phyloP scores from a whole-genome alignment of 2,113 vertebrate species.

The Hipposideros armiger region DNA sequence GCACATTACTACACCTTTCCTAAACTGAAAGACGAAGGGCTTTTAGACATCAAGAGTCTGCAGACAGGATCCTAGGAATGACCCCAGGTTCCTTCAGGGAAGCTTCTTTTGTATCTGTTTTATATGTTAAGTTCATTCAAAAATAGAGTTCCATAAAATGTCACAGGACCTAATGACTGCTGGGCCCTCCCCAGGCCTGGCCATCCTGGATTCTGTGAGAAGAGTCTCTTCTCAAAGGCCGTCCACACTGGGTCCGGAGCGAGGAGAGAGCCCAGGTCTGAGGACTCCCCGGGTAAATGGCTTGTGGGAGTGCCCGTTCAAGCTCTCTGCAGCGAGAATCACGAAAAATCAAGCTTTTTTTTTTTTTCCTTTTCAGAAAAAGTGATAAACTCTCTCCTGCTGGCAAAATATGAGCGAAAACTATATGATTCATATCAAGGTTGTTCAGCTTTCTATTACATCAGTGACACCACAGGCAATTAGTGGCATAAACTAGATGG shows the following conservation, averaged over 20 bases:
- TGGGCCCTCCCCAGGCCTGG: not conserved
- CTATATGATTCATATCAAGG: not conserved
- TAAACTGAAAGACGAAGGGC: not conserved
- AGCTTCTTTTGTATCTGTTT: not conserved
- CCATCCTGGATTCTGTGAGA: not conserved
- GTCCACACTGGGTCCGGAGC: not conserved
- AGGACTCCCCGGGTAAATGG: not conserved
- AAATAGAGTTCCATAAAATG: not conserved
- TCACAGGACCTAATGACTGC: not conserved
- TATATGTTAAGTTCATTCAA: not conserved
- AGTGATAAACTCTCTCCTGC: not conserved
- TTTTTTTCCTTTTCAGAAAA: not conserved
- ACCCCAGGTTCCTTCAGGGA: not conserved
- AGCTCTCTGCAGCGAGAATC: not conserved
- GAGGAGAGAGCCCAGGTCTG: not conserved
- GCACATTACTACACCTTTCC: not conserved
- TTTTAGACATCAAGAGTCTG: not conserved
- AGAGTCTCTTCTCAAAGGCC: not conserved
- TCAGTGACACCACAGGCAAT: not conserved
- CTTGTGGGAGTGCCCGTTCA: not conserved
- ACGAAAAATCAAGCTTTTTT: not conserved
- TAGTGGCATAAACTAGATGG: not conserved
- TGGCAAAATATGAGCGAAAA: not conserved
- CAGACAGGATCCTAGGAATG: not conserved
- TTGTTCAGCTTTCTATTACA: not conserved